phyloP scores from a whole-genome alignment of 1,140 invertebrate species.

The Drosophila tani region DNA sequence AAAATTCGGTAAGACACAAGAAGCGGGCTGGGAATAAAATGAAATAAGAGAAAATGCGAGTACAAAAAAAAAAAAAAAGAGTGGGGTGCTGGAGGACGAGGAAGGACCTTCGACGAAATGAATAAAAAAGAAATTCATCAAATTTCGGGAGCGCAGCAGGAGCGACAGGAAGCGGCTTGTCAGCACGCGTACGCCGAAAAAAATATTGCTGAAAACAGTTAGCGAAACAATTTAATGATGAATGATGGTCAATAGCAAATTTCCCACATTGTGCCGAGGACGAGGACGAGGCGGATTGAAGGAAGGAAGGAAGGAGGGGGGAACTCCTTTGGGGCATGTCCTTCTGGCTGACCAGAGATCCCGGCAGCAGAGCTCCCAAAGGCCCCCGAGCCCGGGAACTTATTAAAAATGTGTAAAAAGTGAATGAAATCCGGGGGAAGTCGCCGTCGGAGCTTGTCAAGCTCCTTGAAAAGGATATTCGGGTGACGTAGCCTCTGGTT shows the following conservation, averaged over 20 bases:
- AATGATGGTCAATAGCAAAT: constrained; percentile 77
- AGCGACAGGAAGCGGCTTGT: constrained; percentile 73
- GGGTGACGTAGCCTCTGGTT: no score
- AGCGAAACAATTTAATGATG: constrained; percentile 82
- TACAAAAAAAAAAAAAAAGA: not conserved
- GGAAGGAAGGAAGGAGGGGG: constrained; percentile 6
- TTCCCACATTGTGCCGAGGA: constrained; percentile 25
- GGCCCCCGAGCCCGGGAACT: constrained; percentile 6
- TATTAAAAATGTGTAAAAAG: constrained; percentile 48
- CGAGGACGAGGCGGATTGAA: not conserved
- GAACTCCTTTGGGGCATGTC: constrained; percentile 43
- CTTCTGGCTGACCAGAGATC: constrained; percentile 61
- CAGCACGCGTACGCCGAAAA: constrained; percentile 58
- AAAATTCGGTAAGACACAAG: constrained; percentile 73
- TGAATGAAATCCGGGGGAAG: constrained; percentile 22
- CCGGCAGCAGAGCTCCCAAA: not conserved
- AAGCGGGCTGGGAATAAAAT: constrained; percentile 26
- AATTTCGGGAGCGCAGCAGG: constrained; percentile 73
- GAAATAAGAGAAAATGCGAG: constrained; percentile 38
- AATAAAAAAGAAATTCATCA: constrained; percentile 82
- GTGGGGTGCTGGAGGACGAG: no score
- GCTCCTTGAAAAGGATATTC: constrained; percentile 19
- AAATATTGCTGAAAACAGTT: constrained; percentile 75
- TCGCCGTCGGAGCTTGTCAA: constrained; percentile 14
- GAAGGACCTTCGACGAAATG: constrained; percentile 39